Evolutionary conservation across 2,888 invertebrate genomes (phyloP), one percentile per base, ranked within the genome.

Genomic region (Athetis lepigone): DNA sequence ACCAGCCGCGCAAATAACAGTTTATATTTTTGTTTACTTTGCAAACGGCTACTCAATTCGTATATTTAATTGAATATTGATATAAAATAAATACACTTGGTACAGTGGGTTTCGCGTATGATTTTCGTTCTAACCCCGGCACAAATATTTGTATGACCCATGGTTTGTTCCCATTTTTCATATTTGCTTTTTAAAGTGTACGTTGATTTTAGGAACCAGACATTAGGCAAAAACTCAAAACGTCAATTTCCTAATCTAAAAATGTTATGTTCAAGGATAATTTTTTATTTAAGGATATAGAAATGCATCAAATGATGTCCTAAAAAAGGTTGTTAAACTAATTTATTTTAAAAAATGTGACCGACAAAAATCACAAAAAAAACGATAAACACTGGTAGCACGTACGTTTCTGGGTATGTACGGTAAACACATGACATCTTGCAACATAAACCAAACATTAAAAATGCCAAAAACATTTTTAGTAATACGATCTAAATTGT

Each of bases 21-120:
- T 56, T 57, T 29, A 52, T 47, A 57, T 70, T 63, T 69, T 57
- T 70, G 63, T 70, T 63, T 64, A 51, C 40, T 55, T 47, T 33
- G 43, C 33, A 19, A 51, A 49, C 67, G 8, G 37, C 60, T 72
- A 52, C 52, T 57, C 56, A 67, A 72, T 57, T 67, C 60, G 52
- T 57, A 60, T 60, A 67, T 67, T 67, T 54, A 52, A 72, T 67
- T 66, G 67, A 67, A 61, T 71, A 57, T 71, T 71, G 72, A 67
- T 60, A 56, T 52, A 43, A 46, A 57, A 67, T 71, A 72, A 71
- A 71, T 61, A 37, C 60, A 50, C 11, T 33, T 13, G 33, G 21
- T 21, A 52, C 54, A 52, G 54, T 33, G 39, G 50, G 9, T 19
- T 54, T 6, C 36, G n/a, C 65, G 43, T 67, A 33, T 39, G 56